Evolutionary conservation across 1,140 invertebrate species (phyloP), one percentile per base, ranked within the genome.

Genomic region (Trachelipus rathkii): DNA sequence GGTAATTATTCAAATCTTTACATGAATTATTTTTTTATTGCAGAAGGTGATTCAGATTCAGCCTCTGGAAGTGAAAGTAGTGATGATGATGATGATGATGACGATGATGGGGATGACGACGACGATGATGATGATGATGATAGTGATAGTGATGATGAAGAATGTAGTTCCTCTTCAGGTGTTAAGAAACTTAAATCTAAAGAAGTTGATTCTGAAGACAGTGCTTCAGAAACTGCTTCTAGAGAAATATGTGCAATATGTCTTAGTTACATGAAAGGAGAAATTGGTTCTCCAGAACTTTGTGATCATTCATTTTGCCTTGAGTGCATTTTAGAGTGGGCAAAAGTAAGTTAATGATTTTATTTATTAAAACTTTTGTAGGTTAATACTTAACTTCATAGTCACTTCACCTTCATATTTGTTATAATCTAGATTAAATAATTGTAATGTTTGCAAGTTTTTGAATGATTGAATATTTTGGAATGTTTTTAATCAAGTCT

Each of bases 261-360:
- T 83, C 82, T 89, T 45, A 83, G 84, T 23, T 82, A 83, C 69
- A 85, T 89, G 68, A 77, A 78, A 19, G 88, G 90, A 86, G 89
- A 92, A 84, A 87, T 96, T 69, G 95, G 92, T 0, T 92, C 89
- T 69, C 95, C 95, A 0, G 90, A 93, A 77, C 88, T 88, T 10
- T 97, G 95, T 85, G 92, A 95, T 76, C 95, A 97, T 84, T 88
- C 88, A 60, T 97, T 96, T 84, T 97, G 95, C 84, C 86, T 93
- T 7, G 91, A 93, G 69, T 97, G 95, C 85, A 91, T 97, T 72
- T 88, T 90, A 46, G 94, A 96, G 84, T 97, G 95, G 95, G 90
- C 93, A 5, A 94, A 92, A 84, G 89, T 89, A 84, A 77, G 33
- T 33, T 33, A 3, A 3, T 33, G 1, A 33, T 33, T 33, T 3